These are phyloP conservation scores for Sphinx pinastri DNA, from an alignment of 2,888 invertebrate genomes.

Conservation along the genomic window DNA sequence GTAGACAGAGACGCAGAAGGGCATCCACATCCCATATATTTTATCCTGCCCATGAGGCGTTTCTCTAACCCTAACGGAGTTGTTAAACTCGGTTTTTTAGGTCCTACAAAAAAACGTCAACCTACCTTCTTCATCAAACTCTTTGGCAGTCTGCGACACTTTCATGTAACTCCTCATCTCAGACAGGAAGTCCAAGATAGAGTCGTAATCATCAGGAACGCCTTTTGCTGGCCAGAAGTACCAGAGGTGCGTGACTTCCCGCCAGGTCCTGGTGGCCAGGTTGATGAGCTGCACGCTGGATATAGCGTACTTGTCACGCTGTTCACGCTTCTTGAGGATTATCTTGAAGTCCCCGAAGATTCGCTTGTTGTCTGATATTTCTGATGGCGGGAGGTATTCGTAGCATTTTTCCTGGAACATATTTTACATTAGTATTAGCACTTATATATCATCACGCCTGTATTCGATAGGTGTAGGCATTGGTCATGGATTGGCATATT, in stretches of 20 bases:
- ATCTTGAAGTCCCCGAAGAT: slow-evolving; percentile 95
- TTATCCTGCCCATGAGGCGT: too few species aligned
- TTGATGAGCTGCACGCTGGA: slow-evolving; percentile 93
- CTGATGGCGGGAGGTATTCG: slow-evolving; percentile 95
- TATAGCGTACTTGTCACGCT: slow-evolving; percentile 95
- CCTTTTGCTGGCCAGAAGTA: slow-evolving; percentile 97
- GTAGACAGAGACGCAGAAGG: too few species aligned
- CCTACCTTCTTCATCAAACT: slow-evolving; percentile 79
- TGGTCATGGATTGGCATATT: too few species aligned
- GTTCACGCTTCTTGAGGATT: slow-evolving; percentile 93
- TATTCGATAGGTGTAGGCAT: too few species aligned
- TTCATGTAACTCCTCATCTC: slow-evolving; percentile 89
- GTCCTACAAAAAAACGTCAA: too few species aligned
- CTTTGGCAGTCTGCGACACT: slow-evolving; percentile 77
- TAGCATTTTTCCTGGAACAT: slow-evolving; percentile 90
- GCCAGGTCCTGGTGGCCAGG: slow-evolving; percentile 90
- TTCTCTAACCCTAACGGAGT: too few species aligned
- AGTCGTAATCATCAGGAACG: slow-evolving; percentile 92
- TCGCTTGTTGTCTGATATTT: slow-evolving; percentile 94
- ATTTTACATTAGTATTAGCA: background rate
- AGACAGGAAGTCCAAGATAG: slow-evolving; percentile 93
- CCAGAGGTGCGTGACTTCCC: slow-evolving; percentile 96
- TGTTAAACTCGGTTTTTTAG: too few species aligned
- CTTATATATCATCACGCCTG: too few species aligned
- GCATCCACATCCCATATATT: too few species aligned